A percentile compares a stretch with the other conserved stretches of the same genome.
phyloP scores from a whole-genome alignment of 2,888 invertebrate species.

The Saturnia pavonia region DNA sequence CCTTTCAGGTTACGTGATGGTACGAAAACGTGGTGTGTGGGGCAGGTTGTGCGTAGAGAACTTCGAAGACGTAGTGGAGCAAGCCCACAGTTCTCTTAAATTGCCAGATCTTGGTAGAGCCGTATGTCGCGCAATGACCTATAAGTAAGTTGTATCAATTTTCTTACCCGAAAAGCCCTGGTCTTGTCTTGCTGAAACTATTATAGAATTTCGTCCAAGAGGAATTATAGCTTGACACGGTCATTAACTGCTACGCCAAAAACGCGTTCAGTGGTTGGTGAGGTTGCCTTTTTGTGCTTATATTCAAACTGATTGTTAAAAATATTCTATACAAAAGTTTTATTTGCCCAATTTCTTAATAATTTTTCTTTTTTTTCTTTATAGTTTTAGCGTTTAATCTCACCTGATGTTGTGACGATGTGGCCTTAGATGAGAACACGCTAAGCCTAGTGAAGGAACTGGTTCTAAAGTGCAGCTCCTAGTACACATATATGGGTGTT shows the following conservation, averaged over 20 bases:
- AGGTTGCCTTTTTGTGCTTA: too few relatives aligned
- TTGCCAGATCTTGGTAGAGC: constrained; percentile 87
- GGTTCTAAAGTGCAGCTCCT: too few relatives aligned
- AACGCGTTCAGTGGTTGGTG: not conserved
- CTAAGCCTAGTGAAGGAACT: too few relatives aligned
- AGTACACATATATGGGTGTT: too few relatives aligned
- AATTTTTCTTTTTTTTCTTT: too few relatives aligned
- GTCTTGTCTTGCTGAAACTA: not conserved
- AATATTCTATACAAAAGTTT: too few relatives aligned
- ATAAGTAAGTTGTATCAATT: constrained; percentile 79
- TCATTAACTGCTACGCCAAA: not conserved
- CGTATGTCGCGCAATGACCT: constrained; percentile 89
- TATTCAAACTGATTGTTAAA: too few relatives aligned
- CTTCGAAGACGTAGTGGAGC: constrained; percentile 81
- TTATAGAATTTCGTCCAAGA: not conserved
- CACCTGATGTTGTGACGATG: too few relatives aligned
- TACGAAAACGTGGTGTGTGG: constrained; percentile 88
- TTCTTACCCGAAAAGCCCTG: not conserved
- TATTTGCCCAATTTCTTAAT: too few relatives aligned
- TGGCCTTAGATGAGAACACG: too few relatives aligned
- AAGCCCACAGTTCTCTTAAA: constrained; percentile 83
- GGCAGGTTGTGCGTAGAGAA: constrained; percentile 88
- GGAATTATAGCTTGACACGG: not conserved
- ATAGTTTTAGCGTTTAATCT: too few relatives aligned
- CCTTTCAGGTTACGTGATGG: constrained; percentile 85